These are phyloP conservation scores for Anisognathus igniventris DNA, from an alignment of 2,797 vertebrate genomes.

Conservation along the genomic window DNA sequence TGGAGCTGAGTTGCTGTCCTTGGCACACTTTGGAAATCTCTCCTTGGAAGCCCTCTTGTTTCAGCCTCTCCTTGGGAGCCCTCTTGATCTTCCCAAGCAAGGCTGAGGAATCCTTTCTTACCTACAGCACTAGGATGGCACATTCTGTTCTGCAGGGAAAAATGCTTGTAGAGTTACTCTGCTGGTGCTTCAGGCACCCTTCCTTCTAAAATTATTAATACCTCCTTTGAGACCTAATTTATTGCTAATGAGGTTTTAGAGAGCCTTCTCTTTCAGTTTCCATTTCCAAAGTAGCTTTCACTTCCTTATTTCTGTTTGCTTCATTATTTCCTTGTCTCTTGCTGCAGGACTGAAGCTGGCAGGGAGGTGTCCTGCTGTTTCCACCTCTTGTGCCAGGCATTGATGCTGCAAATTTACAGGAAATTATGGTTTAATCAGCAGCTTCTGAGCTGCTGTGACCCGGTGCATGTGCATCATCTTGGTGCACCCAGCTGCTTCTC, in stretches of 20 bases:
- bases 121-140: not conserved
- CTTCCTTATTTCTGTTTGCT: not conserved
- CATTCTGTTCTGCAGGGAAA: not conserved
- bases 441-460: not conserved
- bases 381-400: not conserved
- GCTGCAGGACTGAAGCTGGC: not conserved
- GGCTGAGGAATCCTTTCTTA: not conserved
- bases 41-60: not conserved
- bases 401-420: not conserved
- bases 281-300: not conserved
- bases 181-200: not conserved
- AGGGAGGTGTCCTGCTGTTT: not conserved
- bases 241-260: not conserved
- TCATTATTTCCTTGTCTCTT: not conserved
- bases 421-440: constrained; percentile 4
- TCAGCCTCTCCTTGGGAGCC: not conserved
- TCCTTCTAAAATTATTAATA: not conserved
- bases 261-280: not conserved
- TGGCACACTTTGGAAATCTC: not conserved
- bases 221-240: not conserved
- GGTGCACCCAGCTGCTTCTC: not conserved
- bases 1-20: not conserved
- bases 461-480: not conserved
- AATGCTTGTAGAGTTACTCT: not conserved
- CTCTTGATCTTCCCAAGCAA: not conserved